A percentile compares a stretch with the other conserved stretches of the same genome.
phyloP scores from a whole-genome alignment of 2,888 invertebrate genomes.

The Anthrax anthrax region DNA sequence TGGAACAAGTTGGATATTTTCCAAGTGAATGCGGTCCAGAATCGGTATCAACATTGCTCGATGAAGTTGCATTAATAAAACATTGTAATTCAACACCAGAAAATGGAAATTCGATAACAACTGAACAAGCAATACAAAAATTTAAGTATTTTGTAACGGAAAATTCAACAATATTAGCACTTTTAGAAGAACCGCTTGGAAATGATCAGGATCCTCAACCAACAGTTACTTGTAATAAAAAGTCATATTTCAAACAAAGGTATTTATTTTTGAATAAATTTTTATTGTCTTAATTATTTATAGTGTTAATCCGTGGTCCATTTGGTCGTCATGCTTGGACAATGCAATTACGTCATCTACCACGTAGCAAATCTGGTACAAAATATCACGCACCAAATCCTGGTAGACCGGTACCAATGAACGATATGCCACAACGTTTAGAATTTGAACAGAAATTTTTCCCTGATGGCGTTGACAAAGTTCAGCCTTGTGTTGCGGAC shows the following conservation, averaged over 20 bases:
- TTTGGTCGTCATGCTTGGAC: conserved; percentile 95
- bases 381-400: conserved; percentile 42
- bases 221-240: conserved; percentile 56
- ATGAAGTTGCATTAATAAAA: conserved; percentile 69
- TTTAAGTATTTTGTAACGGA: conserved; percentile 87
- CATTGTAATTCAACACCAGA: conserved; percentile 51
- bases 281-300: conserved; percentile 16
- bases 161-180: conserved; percentile 72
- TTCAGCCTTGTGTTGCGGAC: conserved; percentile 74
- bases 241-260: too few species aligned
- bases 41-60: conserved; percentile 71
- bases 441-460: conserved; percentile 60
- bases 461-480: conserved; percentile 64
- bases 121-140: conserved; percentile 47
- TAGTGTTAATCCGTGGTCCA: conserved; percentile 76
- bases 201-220: conserved; percentile 89
- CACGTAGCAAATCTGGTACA: conserved; percentile 62
- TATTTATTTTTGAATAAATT: too few species aligned
- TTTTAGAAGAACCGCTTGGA: conserved; percentile 85
- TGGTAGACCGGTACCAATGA: conserved; percentile 62
- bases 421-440: conserved; percentile 47
- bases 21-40: conserved; percentile 73
- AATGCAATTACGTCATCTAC: conserved; percentile 72
- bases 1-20: conserved; percentile 81
- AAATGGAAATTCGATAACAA: conserved; percentile 17